Conservation (phyloP, 2,888 invertebrate genomes). For the Synanthedon tipuliformis region DNA sequence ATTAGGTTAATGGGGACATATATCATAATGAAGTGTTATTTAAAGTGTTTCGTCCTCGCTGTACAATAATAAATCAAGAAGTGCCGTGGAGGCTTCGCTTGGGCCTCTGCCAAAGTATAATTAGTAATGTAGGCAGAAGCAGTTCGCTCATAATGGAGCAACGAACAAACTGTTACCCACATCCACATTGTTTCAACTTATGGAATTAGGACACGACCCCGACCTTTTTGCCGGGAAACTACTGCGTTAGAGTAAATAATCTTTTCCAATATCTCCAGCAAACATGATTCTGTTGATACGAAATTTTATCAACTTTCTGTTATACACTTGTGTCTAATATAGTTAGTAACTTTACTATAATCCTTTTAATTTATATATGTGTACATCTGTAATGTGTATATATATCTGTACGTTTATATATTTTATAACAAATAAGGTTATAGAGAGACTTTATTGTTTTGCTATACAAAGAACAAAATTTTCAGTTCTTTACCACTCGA, state of each 20-base stretch:
- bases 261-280: not conserved
- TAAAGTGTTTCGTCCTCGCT: slow-evolving; percentile 47
- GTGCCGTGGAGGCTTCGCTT: slow-evolving; percentile 37
- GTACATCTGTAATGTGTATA: too few species aligned
- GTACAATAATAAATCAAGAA: slow-evolving; percentile 57
- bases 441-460: too few species aligned
- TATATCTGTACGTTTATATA: too few species aligned
- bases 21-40: slow-evolving; percentile 41
- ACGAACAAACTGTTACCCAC: slow-evolving; percentile 23
- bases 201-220: slow-evolving; percentile 33
- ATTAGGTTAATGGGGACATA: slow-evolving; percentile 31
- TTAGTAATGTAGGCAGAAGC: slow-evolving; percentile 40
- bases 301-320: not conserved
- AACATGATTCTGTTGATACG: not conserved
- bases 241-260: not conserved
- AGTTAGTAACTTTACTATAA: too few species aligned
- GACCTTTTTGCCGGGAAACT: slow-evolving; percentile 8
- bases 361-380: too few species aligned
- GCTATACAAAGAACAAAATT: too few species aligned
- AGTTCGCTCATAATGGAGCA: slow-evolving; percentile 37
- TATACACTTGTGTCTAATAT: too few species aligned
- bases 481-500: too few species aligned
- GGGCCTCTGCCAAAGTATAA: slow-evolving; percentile 58
- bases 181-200: slow-evolving; percentile 45
- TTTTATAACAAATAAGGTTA: too few species aligned